Evolutionary conservation across 1,140 invertebrate genomes (phyloP).

Genomic region (Polypedilum vanderplanki): DNA sequence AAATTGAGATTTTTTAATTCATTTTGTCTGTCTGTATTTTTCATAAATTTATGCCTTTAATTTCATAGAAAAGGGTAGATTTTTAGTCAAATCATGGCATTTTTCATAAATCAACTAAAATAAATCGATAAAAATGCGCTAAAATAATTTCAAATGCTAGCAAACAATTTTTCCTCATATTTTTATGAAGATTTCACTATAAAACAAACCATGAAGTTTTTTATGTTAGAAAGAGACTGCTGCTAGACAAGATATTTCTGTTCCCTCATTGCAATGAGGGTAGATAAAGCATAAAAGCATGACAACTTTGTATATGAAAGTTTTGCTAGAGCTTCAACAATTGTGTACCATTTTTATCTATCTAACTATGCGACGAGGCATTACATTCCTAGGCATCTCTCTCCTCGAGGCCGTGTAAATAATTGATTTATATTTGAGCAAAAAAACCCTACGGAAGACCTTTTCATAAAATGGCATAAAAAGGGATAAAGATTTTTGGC

Average conservation of each 20-base stretch:
- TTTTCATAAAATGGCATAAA: constrained; percentile 1
- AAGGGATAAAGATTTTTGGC: neutral
- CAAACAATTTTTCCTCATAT: too few relatives aligned
- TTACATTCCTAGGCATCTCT: neutral
- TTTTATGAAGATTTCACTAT: too few relatives aligned
- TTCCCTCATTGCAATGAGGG: neutral
- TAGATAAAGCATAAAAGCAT: neutral
- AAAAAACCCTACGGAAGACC: neutral
- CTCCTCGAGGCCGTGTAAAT: neutral
- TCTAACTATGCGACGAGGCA: neutral
- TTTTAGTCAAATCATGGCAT: too few relatives aligned
- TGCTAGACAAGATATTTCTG: constrained; percentile 7
- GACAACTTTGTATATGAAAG: neutral
- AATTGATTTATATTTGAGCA: constrained; percentile 27
- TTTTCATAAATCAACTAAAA: too few relatives aligned
- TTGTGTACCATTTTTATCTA: constrained; percentile 17
- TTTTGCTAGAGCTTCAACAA: neutral
- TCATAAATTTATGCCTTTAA: too few relatives aligned
- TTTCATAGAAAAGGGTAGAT: too few relatives aligned
- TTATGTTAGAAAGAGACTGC: neutral
- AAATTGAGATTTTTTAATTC: too few relatives aligned
- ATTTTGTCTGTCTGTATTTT: too few relatives aligned
- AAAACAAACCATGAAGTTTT: neutral
- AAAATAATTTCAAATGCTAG: too few relatives aligned
- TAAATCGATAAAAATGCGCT: too few relatives aligned